Evolutionary conservation across 2,797 vertebrate genomes (phyloP), one percentile per base, ranked within the genome.

Genomic region (Arremon brunneinucha): DNA sequence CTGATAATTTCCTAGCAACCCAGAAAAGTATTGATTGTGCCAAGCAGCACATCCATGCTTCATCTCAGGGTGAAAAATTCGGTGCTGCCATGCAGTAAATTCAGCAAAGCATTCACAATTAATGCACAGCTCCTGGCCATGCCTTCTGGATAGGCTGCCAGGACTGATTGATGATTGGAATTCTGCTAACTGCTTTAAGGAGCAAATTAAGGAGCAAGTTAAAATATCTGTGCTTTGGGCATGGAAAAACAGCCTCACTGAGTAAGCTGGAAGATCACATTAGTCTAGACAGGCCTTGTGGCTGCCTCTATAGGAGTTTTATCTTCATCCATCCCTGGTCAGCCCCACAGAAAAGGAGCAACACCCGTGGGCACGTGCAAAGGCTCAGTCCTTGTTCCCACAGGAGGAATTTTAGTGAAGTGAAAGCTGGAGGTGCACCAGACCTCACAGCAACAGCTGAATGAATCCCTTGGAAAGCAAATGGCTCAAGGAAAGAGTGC

Each of bases 141-240:
- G 81, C 83, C 83, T 94, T 60, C 63, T 63, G 92, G 83, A 91
- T 14, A 11, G 78, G 52, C 83, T 93, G 91, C 83, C 92, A 49
- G 8, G 23, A 0, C 89, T 94, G 95, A 96, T 93, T 19, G 93
- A 96, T 96, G 57, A 10, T 3, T 56, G 79, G 60, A 83, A 80
- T 96, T 83, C 68, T 80, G 47, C 71, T 92, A 80, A 91, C 91
- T 78, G 91, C 94, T 89, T 86, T 85, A 63, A 92, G 76, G 71
- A 94, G 79, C 59, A 77, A 89, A 91, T 96, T 84, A 82, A 94
- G 57, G 76, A 87, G 65, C 64, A 24, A 80, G 75, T 71, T 80
- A 71, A 89, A 89, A 80, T 89, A 60, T 60, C 76, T 49, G 28
- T n/a, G 82, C 83, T 82, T 26, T 49, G 63, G 44, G 56, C 28